Conservation (phyloP, 2,113 vertebrate species). For the Sorex araneus region DNA sequence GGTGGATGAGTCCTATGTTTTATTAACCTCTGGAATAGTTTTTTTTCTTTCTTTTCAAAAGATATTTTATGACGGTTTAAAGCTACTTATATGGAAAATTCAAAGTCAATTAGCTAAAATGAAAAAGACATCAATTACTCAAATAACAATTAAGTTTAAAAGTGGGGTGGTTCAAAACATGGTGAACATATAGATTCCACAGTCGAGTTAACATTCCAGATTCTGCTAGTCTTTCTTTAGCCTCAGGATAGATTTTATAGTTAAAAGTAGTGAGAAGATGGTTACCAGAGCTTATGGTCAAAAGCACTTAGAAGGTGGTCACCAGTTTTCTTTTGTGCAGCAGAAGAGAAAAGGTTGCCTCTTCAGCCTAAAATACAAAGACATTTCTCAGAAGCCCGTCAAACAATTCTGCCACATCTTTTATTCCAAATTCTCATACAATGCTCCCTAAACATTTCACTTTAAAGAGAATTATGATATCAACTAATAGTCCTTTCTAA, state of each 20-base stretch:
- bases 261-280: not conserved
- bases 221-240: not conserved
- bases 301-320: no score
- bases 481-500: not conserved
- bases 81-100: not conserved
- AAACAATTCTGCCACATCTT: not conserved
- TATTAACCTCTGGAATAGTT: constrained; percentile 8
- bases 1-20: not conserved
- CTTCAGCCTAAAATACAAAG: not conserved
- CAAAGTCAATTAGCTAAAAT: not conserved
- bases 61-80: not conserved
- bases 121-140: not conserved
- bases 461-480: not conserved
- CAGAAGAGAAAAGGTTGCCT: not conserved
- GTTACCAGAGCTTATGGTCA: no score
- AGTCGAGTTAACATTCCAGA: not conserved
- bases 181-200: not conserved
- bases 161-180: not conserved
- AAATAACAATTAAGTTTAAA: not conserved
- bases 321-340: no score
- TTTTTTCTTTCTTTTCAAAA: not conserved
- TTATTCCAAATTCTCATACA: not conserved
- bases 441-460: not conserved
- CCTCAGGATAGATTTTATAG: not conserved
- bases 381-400: not conserved